These are phyloP conservation scores for Thinocorus orbignyianus DNA, from an alignment of 2,113 vertebrate genomes.

Conservation along the genomic window DNA sequence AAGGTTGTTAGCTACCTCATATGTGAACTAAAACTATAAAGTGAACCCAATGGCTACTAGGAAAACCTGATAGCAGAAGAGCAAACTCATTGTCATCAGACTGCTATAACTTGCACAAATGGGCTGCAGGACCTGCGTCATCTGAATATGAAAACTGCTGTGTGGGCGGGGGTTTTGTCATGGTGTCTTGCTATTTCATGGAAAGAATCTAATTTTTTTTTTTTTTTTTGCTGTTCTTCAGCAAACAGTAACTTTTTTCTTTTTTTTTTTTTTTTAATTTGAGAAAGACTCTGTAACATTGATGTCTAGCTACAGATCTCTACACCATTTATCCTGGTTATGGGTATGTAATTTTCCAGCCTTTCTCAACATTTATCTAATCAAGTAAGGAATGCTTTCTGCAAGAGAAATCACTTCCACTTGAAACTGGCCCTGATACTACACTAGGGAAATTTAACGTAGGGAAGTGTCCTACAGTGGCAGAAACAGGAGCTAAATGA, in stretches of 20 bases:
- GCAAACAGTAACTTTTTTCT: not conserved
- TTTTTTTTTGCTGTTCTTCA: not conserved
- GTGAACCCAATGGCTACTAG: not conserved
- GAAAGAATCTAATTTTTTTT: not conserved
- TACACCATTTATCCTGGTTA: not conserved
- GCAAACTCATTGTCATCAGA: not conserved
- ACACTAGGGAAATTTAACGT: not conserved
- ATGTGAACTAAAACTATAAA: conserved; percentile 15
- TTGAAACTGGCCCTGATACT: not conserved
- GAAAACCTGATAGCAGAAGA: conserved; percentile 25
- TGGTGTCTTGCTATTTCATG: not conserved
- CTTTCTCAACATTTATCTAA: not conserved
- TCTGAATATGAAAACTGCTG: not conserved
- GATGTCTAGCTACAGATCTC: not conserved
- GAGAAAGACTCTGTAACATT: not conserved
- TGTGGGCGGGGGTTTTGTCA: not conserved
- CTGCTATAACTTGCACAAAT: not conserved
- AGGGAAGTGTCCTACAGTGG: not conserved
- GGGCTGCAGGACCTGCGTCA: not conserved
- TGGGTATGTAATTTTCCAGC: not conserved
- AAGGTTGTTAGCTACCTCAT: not conserved
- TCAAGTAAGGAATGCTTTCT: not conserved
- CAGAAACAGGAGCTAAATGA: not conserved
- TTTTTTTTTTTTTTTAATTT: not conserved
- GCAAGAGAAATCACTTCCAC: not conserved